A percentile compares a stretch with the other conserved stretches of the same genome.
Evolutionary conservation across 2,113 vertebrate species (phyloP).

Genomic region (Cricetomys ansorgei): DNA sequence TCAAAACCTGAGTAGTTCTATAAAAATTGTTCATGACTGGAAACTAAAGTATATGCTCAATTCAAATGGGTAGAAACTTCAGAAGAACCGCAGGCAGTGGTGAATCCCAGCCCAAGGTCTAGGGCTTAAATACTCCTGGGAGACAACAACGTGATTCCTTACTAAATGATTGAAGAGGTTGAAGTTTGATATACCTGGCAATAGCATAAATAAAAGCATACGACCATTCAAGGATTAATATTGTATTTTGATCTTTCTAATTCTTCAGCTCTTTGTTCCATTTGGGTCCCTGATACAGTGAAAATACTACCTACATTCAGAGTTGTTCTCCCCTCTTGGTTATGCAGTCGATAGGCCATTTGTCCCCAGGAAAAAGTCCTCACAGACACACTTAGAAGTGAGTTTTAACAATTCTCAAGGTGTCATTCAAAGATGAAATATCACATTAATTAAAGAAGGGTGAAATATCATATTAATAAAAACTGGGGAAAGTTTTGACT

Average conservation of each 20-base stretch:
- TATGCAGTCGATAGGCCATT: not conserved
- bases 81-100: not conserved
- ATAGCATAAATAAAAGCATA: not conserved
- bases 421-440: not conserved
- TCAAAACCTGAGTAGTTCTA: not conserved
- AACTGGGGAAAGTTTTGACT: not conserved
- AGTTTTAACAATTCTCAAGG: not conserved
- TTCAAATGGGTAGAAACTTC: not conserved
- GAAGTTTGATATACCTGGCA: not conserved
- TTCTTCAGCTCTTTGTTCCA: not conserved
- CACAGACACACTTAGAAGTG: not conserved
- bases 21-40: not conserved
- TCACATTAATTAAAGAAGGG: not conserved
- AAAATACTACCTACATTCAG: too few species aligned
- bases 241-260: not conserved
- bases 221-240: not conserved
- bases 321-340: not conserved
- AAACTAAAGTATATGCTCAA: not conserved
- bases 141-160: not conserved
- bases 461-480: not conserved
- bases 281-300: not conserved
- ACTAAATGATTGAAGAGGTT: not conserved
- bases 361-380: too few species aligned
- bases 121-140: not conserved
- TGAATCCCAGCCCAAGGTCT: not conserved